Conservation (phyloP, 2,797 vertebrate species). For the Tragelaphus eurycerus region DNA sequence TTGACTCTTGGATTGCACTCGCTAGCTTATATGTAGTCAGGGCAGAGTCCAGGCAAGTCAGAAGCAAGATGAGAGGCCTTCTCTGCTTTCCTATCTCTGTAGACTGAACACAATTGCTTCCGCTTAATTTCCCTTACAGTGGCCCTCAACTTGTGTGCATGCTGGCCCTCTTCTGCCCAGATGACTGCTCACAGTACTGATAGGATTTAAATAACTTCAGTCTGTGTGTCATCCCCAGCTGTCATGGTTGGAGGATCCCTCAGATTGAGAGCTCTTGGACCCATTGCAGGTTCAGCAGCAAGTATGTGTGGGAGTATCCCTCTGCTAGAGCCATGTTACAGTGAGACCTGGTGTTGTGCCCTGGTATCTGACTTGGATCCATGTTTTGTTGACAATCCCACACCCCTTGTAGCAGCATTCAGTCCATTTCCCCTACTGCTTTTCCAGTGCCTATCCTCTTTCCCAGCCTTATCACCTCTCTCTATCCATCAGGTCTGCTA, state of each 20-base stretch:
- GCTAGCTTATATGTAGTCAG: neutral
- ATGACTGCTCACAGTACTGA: neutral
- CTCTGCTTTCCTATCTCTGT: neutral
- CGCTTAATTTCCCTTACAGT: neutral
- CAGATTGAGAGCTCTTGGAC: neutral
- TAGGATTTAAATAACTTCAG: neutral
- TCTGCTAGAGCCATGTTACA: neutral
- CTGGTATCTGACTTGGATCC: neutral
- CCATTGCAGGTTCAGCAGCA: neutral
- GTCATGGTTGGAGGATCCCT: neutral
- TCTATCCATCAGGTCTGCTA: neutral
- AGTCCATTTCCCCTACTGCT: neutral
- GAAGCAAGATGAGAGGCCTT: neutral
- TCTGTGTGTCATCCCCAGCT: neutral
- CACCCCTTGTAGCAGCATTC: neutral
- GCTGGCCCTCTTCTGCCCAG: neutral
- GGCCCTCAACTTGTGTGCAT: neutral
- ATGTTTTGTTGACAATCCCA: neutral
- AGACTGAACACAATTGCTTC: neutral
- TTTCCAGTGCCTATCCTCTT: neutral
- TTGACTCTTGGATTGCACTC: neutral
- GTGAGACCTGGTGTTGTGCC: neutral
- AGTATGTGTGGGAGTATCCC: neutral
- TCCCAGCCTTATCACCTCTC: neutral
- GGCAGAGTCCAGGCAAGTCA: neutral